These are phyloP conservation scores for Encarsia formosa DNA, from an alignment of 2,888 invertebrate genomes.

Conservation along the genomic window DNA sequence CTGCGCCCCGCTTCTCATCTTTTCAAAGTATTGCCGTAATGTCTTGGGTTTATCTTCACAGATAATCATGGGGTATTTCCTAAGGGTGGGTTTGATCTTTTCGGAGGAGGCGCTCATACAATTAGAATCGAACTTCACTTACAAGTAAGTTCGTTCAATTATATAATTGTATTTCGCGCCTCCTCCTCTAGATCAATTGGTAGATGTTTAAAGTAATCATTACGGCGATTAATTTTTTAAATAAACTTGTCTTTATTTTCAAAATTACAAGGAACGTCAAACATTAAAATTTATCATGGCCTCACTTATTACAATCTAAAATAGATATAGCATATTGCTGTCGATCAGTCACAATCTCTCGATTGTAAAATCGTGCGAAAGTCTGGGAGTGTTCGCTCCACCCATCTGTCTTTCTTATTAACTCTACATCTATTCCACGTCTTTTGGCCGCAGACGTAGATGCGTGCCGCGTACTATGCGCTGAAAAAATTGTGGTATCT, in stretches of 20 bases:
- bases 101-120: conserved; percentile 7
- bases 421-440: conserved; percentile 12
- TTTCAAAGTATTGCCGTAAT: too few relatives aligned
- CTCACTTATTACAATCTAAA: neutral
- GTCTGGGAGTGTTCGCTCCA: conserved; percentile 19
- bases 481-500: conserved; percentile 6
- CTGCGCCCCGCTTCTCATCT: too few relatives aligned
- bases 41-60: too few relatives aligned
- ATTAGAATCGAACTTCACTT: too few relatives aligned
- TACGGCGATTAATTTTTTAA: neutral
- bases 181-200: conserved; percentile 1
- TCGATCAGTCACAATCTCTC: neutral
- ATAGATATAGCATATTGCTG: neutral
- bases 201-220: neutral
- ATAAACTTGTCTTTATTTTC: neutral
- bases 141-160: too few relatives aligned
- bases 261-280: too few relatives aligned
- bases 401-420: conserved; percentile 18
- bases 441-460: conserved; percentile 21
- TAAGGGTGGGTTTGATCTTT: conserved; percentile 1
- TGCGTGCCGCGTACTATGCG: conserved; percentile 22
- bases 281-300: too few relatives aligned
- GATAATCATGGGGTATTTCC: too few relatives aligned
- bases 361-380: conserved; percentile 17
- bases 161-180: too few relatives aligned